phyloP scores from a whole-genome alignment of 2,888 invertebrate genomes.

The Anthophora plumipes region DNA sequence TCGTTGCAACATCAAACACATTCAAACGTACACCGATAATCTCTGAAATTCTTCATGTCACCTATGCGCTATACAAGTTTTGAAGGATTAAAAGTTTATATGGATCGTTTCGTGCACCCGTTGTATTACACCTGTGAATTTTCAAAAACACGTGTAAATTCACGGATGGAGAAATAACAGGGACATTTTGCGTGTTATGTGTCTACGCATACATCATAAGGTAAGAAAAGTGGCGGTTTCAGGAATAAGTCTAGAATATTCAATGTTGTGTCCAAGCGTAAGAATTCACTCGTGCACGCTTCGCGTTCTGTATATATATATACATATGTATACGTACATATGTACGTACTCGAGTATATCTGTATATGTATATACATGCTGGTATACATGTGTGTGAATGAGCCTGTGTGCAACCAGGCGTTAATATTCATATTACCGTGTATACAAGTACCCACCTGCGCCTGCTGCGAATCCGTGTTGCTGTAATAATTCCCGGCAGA shows the following conservation, averaged over 20 bases:
- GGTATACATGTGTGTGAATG: slow-evolving; percentile 16
- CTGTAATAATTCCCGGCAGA: slow-evolving; percentile 38
- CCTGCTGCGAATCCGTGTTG: slow-evolving; percentile 30
- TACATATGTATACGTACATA: neutral
- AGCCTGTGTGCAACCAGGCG: slow-evolving; percentile 14
- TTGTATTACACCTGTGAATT: slow-evolving; percentile 48
- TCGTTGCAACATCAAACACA: neutral
- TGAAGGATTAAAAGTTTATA: slow-evolving; percentile 52
- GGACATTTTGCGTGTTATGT: neutral
- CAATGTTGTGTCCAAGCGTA: neutral
- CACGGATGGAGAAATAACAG: slow-evolving; percentile 22
- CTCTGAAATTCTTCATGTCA: slow-evolving; percentile 34
- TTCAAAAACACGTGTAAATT: slow-evolving; percentile 37
- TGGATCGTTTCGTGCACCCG: slow-evolving; percentile 16
- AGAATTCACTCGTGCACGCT: neutral
- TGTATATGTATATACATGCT: too few relatives aligned
- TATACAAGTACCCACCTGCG: slow-evolving; percentile 37
- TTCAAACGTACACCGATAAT: slow-evolving; percentile 23
- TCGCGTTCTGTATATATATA: too few relatives aligned
- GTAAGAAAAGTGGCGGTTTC: slow-evolving; percentile 23
- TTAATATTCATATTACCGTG: slow-evolving; percentile 47
- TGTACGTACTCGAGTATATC: neutral
- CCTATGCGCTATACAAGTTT: slow-evolving; percentile 25
- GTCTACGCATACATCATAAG: neutral
- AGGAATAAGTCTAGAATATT: slow-evolving; percentile 24